Evolutionary conservation across 2,888 invertebrate species (phyloP).

Genomic region (Philereme vetulata): DNA sequence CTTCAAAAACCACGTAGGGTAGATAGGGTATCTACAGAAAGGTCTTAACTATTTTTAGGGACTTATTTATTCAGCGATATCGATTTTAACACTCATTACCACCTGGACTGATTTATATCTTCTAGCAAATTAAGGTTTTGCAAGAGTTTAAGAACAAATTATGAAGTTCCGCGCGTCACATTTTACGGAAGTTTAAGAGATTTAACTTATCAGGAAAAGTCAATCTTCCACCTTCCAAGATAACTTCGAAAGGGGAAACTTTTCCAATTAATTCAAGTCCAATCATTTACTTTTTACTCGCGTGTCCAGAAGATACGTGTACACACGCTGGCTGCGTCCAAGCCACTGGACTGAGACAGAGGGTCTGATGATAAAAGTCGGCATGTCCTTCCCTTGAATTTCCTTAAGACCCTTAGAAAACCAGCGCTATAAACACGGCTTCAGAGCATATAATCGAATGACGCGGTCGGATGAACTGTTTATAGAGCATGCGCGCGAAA

Average conservation of each 20-base stretch:
- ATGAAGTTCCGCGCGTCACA: conserved; percentile 5
- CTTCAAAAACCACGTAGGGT: too few relatives aligned
- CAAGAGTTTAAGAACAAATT: not conserved
- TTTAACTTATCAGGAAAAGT: not conserved
- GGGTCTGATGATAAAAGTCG: conserved; percentile 46
- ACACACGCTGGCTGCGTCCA: conserved; percentile 40
- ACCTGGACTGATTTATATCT: too few relatives aligned
- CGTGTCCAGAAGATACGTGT: conserved; percentile 37
- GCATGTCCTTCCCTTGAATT: conserved; percentile 42
- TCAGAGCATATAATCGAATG: conserved; percentile 53
- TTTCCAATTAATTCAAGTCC: conserved; percentile 30
- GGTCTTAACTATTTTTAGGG: too few relatives aligned
- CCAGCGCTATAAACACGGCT: conserved; percentile 44
- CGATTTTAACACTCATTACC: too few relatives aligned
- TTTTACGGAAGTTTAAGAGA: conserved; percentile 2
- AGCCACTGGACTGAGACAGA: conserved; percentile 45
- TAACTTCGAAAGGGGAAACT: conserved; percentile 15
- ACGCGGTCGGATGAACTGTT: conserved; percentile 31
- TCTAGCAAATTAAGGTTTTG: too few relatives aligned
- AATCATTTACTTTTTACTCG: conserved; percentile 14
- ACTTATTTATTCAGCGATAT: too few relatives aligned
- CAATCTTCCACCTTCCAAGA: not conserved
- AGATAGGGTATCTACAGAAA: too few relatives aligned
- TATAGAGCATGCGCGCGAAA: conserved; percentile 69
- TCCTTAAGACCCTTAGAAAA: conserved; percentile 28